Evolutionary conservation across 2,113 vertebrate genomes (phyloP), one percentile per base, ranked within the genome.

Genomic region (Microtus richardsoni): DNA sequence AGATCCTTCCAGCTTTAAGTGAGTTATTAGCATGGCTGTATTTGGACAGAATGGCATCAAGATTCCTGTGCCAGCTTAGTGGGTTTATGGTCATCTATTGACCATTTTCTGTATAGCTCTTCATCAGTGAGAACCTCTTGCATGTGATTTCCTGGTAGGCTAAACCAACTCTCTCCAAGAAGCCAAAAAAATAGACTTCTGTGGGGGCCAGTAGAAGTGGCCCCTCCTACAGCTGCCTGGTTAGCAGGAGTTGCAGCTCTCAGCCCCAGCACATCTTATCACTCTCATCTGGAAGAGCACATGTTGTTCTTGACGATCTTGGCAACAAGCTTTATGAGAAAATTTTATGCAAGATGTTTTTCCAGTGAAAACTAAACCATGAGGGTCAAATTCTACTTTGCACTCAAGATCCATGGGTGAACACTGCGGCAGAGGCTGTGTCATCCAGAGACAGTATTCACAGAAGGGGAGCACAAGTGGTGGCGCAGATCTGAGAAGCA

Each of bases 301-400:
- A 96, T 77, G 91, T 90, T 97, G 93, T 97, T 96, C 95, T 96
- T 75, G 2, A 73, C 39, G 77, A 80, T 89, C 91, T 96, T 97
- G 97, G 96, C 96, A 97, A 89, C 49, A 30, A 64, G 4, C 97
- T 93, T 94, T 91, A 91, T 90, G 96, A 97, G 97, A 97, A 95
- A 93, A 80, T 79, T 96, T 91, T 94, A 77, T 93, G 91, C 62
- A 94, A 96, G 89, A 82, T 97, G 88, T 95, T 77, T 93, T 97
- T 94, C 91, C 89, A 87, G 91, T 96, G 96, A 95, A 52, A 96
- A 74, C 93, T 97, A 94, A 98, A 91, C 70, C 91, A 88, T 79
- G 74, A 91, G 64, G 88, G 97, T 97, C 91, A 97, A 36, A 60
- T 96, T 95, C 89, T 97, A 73, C 49, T 94, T 94, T 96, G 70